Conservation (phyloP, 2,113 vertebrate genomes). For the Microcebus griseorufus region DNA sequence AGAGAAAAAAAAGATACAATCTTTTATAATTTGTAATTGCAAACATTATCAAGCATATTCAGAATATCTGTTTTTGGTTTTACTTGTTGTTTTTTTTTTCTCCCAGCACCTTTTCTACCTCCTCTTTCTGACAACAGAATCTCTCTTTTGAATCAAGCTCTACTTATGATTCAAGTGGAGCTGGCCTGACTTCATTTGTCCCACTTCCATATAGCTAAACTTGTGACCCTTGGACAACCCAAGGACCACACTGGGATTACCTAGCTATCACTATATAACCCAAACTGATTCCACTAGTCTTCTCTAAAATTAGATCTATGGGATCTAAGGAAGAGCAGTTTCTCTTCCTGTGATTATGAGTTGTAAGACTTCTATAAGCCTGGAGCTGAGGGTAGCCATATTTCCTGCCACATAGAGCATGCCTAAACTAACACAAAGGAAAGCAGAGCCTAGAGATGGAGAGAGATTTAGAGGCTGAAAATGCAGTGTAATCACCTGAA, state of each 20-base stretch:
- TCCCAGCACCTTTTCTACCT: background rate
- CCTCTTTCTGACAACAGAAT: background rate
- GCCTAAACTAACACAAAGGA: background rate
- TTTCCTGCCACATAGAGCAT: background rate
- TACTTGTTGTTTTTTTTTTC: background rate
- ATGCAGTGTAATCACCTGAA: background rate
- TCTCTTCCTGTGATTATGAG: background rate
- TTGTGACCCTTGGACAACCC: background rate
- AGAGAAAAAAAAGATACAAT: background rate
- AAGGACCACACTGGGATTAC: background rate
- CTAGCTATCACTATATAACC: background rate
- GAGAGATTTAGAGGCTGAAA: background rate
- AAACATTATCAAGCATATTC: background rate
- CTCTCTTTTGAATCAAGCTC: constrained; percentile 7
- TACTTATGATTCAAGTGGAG: background rate
- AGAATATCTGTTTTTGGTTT: background rate
- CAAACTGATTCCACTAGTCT: background rate
- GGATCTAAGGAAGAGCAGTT: background rate
- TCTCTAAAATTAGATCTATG: background rate
- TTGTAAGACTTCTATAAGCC: background rate
- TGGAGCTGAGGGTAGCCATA: background rate
- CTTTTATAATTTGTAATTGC: background rate
- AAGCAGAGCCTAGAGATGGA: background rate
- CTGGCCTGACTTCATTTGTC: background rate
- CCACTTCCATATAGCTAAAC: background rate